A percentile compares a stretch with the other conserved stretches of the same genome.
Evolutionary conservation across 2,113 vertebrate species (phyloP).

Genomic region (Peromyscus maniculatus): DNA sequence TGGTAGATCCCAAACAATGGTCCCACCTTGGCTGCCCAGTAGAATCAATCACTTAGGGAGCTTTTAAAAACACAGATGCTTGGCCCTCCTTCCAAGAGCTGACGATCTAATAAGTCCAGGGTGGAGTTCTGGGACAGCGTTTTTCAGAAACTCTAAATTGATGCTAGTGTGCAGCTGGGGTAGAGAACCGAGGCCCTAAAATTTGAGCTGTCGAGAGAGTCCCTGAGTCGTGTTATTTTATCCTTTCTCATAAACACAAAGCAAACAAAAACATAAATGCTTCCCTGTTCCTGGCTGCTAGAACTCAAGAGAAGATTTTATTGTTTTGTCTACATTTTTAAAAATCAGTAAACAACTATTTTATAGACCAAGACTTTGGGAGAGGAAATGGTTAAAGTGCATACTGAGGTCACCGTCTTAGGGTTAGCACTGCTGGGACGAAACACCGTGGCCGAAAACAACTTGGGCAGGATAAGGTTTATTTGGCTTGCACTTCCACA

Average conservation of each 20-base stretch:
- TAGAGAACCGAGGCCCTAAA: conserved; percentile 18
- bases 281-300: conserved; percentile 48
- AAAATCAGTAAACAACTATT: conserved; percentile 45
- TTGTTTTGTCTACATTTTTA: conserved; percentile 11
- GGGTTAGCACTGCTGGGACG: background rate
- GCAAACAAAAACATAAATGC: conserved; percentile 63
- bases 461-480: background rate
- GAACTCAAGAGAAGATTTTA: conserved; percentile 42
- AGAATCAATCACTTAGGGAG: background rate
- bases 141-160: conserved; percentile 56
- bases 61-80: conserved; percentile 59
- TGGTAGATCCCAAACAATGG: background rate
- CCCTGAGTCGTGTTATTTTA: conserved; percentile 63
- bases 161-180: background rate
- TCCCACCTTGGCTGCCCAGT: background rate
- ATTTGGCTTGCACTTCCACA: background rate
- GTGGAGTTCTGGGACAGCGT: conserved; percentile 2
- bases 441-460: background rate
- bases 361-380: conserved; percentile 18
- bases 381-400: conserved; percentile 3
- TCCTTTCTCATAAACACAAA: conserved; percentile 69
- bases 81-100: conserved; percentile 29
- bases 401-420: background rate
- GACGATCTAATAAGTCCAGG: conserved; percentile 35
- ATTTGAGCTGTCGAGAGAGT: conserved; percentile 42